These are phyloP conservation scores for Thryonomys swinderianus DNA, from an alignment of 2,113 vertebrate genomes.

Conservation along the genomic window DNA sequence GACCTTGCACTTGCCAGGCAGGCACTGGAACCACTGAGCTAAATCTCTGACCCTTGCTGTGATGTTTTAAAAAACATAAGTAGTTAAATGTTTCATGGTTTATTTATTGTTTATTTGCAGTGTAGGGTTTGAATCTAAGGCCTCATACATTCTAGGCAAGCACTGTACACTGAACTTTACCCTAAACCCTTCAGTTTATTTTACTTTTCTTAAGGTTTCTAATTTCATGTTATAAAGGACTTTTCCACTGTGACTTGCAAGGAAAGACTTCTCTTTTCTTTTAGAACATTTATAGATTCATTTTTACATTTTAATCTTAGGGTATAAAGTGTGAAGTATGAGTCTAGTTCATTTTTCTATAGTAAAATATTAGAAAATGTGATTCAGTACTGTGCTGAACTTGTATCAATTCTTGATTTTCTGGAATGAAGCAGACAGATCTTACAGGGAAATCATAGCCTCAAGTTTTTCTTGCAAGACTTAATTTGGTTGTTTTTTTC, in stretches of 20 bases:
- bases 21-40: no score
- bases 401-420: background rate
- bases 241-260: background rate
- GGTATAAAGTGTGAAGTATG: background rate
- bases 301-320: background rate
- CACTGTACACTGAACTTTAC: background rate
- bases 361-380: background rate
- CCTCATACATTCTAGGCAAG: background rate
- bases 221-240: background rate
- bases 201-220: background rate
- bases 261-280: background rate
- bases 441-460: background rate
- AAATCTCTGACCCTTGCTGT: no score
- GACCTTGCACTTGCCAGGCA: no score
- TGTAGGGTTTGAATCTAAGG: background rate
- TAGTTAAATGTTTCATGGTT: background rate
- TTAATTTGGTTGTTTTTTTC: no score
- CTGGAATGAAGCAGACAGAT: background rate
- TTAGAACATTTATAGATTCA: background rate
- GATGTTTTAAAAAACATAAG: background rate
- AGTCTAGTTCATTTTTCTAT: background rate
- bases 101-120: background rate
- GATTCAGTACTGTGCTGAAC: background rate
- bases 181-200: background rate
- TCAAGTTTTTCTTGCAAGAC: background rate